Base-by-base conservation (phyloP, 2,113 vertebrate genomes). In the Thinocorus orbignyianus region DNA sequence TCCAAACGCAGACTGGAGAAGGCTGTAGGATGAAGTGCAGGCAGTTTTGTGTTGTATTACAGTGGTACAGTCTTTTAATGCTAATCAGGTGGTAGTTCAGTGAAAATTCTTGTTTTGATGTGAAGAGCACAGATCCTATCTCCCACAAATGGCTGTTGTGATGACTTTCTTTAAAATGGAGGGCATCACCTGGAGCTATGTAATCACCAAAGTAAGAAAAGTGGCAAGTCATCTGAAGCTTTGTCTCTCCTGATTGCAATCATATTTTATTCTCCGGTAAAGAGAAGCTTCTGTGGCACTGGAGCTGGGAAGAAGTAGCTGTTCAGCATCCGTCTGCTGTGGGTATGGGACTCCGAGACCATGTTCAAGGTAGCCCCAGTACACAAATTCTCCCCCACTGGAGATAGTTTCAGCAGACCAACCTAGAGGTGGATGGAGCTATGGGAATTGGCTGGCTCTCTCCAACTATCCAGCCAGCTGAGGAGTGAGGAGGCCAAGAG, bases 181-280 rank as follows among this genome's bases (percentile, higher is more conserved):
- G 91, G 49, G 24, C 73, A 90, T 92, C 54, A 95, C 86, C 71
- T 83, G 51, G 48, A 92, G 49, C 83, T 91, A 88, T 18, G 81
- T 70, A 91, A 91, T 79, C 82, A 95, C 66, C 54, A 35, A 77
- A 61, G 49, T 80, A 92, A 76, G 64, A 57, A 86, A 94, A 90
- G 41, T 65, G 73, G 73, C 46, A 76, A 93, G 72, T 84, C 83
- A 93, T 84, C 85, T 81, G 83, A 94, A 93, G 73, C 15, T 72
- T 91, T 76, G 33, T 88, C 73, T 93, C 49, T 89, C 77, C 33
- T 93, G 94, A 94, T 95, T 93, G 88, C 88, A 96, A 90, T 93
- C 72, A 74, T 78, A 41, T 72, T 73, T 81, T 79, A 71, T 81
- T 94, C 73, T 84, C 23, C 49, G 49, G 46, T 64, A 48, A 72